phyloP scores from a whole-genome alignment of 2,888 invertebrate genomes.

The Esperia sulphurella region DNA sequence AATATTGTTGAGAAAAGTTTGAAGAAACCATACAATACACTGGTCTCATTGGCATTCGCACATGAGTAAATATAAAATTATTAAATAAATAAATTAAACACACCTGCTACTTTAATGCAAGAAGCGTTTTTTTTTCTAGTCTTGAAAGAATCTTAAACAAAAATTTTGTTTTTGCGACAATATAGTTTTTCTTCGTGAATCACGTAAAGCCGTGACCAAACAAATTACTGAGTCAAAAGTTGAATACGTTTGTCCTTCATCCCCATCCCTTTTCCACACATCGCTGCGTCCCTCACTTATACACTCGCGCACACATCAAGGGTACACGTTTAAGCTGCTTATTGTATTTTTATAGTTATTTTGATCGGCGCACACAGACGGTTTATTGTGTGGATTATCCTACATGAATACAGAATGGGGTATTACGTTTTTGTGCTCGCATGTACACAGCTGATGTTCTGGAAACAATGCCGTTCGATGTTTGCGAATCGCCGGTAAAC shows the following conservation, averaged over 20 bases:
- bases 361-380: slow-evolving; percentile 66
- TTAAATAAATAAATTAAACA: too few relatives aligned
- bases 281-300: slow-evolving; percentile 27
- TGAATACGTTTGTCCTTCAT: slow-evolving; percentile 24
- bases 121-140: too few relatives aligned
- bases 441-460: slow-evolving; percentile 70
- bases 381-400: slow-evolving; percentile 64
- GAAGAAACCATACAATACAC: too few relatives aligned
- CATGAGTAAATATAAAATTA: too few relatives aligned
- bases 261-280: slow-evolving; percentile 15
- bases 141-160: background rate
- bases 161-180: background rate
- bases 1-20: too few relatives aligned
- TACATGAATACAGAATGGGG: slow-evolving; percentile 64
- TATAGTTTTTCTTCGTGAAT: slow-evolving; percentile 23
- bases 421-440: slow-evolving; percentile 56
- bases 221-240: slow-evolving; percentile 49
- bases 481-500: slow-evolving; percentile 60
- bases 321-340: slow-evolving; percentile 73
- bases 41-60: too few relatives aligned
- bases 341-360: slow-evolving; percentile 79
- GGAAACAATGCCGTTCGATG: slow-evolving; percentile 49
- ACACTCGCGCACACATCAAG: slow-evolving; percentile 57
- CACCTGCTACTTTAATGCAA: too few relatives aligned
- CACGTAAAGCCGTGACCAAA: slow-evolving; percentile 40